These are phyloP conservation scores for Axea sp. DNA, from an alignment of 2,888 invertebrate species.

Conservation along the genomic window DNA sequence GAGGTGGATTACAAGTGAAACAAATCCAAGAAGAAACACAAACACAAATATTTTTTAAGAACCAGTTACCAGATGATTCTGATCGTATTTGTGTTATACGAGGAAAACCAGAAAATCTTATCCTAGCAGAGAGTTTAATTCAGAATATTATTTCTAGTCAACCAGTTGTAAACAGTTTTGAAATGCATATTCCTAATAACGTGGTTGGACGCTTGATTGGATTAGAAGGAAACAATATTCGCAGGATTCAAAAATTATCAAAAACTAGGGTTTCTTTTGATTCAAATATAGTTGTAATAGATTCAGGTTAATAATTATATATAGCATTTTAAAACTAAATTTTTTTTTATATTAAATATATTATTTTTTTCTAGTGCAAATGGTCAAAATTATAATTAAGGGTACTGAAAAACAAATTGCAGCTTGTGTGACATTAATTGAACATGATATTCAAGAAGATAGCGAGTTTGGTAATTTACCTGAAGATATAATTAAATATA, in stretches of 20 bases:
- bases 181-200: slow-evolving; percentile 84
- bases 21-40: slow-evolving; percentile 87
- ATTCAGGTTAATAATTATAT: slow-evolving; percentile 60
- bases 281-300: slow-evolving; percentile 58
- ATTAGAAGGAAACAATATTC: slow-evolving; percentile 85
- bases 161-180: slow-evolving; percentile 84
- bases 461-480: background rate
- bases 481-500: slow-evolving; percentile 1
- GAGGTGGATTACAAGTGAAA: slow-evolving; percentile 88
- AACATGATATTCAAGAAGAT: slow-evolving; percentile 15
- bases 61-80: slow-evolving; percentile 75
- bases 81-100: slow-evolving; percentile 85
- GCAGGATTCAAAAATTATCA: slow-evolving; percentile 85
- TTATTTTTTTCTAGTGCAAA: background rate
- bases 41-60: slow-evolving; percentile 80
- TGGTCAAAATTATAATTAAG: slow-evolving; percentile 2
- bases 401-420: slow-evolving; percentile 15
- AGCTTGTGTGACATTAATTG: slow-evolving; percentile 11
- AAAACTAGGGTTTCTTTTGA: slow-evolving; percentile 87
- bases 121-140: slow-evolving; percentile 86
- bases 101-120: slow-evolving; percentile 85
- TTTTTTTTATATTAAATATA: too few species aligned
- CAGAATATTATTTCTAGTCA: slow-evolving; percentile 85
- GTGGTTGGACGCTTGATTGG: slow-evolving; percentile 88
- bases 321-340: background rate